phyloP scores from a whole-genome alignment of 2,888 invertebrate genomes.

The Heteropelma amictum region DNA sequence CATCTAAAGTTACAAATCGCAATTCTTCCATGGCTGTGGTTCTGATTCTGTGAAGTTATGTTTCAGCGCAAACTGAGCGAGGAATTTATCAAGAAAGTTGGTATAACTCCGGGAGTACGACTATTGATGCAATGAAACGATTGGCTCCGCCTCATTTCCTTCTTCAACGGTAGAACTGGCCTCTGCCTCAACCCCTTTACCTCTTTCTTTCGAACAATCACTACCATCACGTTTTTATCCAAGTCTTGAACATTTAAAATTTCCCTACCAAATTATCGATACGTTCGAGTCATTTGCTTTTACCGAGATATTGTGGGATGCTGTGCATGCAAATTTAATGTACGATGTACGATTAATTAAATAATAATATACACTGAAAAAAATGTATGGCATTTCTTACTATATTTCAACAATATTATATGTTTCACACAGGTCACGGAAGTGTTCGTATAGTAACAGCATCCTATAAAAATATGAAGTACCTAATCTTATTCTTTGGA shows the following conservation, averaged over 20 bases:
- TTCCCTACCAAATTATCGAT: too few species aligned
- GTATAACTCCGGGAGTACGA: conserved; percentile 75
- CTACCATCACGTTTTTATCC: conserved; percentile 26
- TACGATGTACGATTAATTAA: too few species aligned
- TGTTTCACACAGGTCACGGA: too few species aligned
- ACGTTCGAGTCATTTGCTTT: too few species aligned
- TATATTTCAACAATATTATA: too few species aligned
- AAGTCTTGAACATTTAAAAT: conserved; percentile 29
- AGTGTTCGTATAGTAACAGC: too few species aligned
- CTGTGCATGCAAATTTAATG: too few species aligned
- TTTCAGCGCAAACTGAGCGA: conserved; percentile 77
- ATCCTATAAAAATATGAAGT: too few species aligned
- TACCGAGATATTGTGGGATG: too few species aligned
- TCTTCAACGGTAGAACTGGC: conserved; percentile 60
- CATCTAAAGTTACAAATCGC: conserved; percentile 78
- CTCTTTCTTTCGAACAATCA: conserved; percentile 50
- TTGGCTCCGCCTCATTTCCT: conserved; percentile 77
- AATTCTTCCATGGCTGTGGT: conserved; percentile 78
- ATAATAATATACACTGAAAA: too few species aligned
- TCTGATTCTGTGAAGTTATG: conserved; percentile 77
- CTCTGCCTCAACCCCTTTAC: conserved; percentile 37
- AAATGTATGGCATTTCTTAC: too few species aligned
- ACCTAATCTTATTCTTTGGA: too few species aligned
- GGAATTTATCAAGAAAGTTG: conserved; percentile 78
- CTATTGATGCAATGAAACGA: conserved; percentile 78